These are phyloP conservation scores for Stegastes partitus DNA, from an alignment of 2,113 vertebrate genomes.

Conservation along the genomic window DNA sequence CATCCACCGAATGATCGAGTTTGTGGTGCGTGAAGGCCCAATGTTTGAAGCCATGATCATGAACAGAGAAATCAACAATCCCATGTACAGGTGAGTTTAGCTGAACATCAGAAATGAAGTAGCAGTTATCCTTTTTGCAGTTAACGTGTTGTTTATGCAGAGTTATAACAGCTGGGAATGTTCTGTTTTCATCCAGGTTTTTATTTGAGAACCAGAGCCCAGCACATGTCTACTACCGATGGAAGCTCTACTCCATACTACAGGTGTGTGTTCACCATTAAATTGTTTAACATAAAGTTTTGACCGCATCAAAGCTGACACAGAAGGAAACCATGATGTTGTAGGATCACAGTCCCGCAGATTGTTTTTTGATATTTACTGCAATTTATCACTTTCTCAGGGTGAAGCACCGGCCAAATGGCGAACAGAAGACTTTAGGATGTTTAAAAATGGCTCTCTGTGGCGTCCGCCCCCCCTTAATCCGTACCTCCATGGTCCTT, in stretches of 20 bases:
- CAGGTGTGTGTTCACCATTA: slow-evolving; percentile 86
- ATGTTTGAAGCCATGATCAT: slow-evolving; percentile 99
- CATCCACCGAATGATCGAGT: slow-evolving; percentile 99
- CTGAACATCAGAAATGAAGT: not conserved
- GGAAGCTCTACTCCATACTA: slow-evolving; percentile 98
- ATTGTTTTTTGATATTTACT: not conserved
- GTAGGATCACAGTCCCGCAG: not conserved
- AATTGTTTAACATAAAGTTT: no score
- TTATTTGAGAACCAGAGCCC: slow-evolving; percentile 99
- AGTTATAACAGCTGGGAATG: not conserved
- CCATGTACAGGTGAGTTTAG: slow-evolving; percentile 93
- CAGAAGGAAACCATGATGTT: not conserved
- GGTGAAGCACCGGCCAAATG: slow-evolving; percentile 97
- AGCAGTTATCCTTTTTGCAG: rapidly evolving
- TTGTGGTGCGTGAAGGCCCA: slow-evolving; percentile 99
- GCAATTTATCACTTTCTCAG: slow-evolving; percentile 69
- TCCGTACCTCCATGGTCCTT: slow-evolving; percentile 95
- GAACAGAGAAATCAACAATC: slow-evolving; percentile 99
- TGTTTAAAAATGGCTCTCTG: slow-evolving; percentile 98
- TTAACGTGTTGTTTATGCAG: not conserved
- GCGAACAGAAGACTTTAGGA: slow-evolving; percentile 96
- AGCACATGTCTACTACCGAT: slow-evolving; percentile 98
- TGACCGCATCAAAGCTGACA: not conserved
- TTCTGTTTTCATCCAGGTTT: slow-evolving; percentile 87
- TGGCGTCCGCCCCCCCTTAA: slow-evolving; percentile 98